These are phyloP conservation scores for Rhagium mordax DNA, from an alignment of 2,888 invertebrate species.

Conservation along the genomic window DNA sequence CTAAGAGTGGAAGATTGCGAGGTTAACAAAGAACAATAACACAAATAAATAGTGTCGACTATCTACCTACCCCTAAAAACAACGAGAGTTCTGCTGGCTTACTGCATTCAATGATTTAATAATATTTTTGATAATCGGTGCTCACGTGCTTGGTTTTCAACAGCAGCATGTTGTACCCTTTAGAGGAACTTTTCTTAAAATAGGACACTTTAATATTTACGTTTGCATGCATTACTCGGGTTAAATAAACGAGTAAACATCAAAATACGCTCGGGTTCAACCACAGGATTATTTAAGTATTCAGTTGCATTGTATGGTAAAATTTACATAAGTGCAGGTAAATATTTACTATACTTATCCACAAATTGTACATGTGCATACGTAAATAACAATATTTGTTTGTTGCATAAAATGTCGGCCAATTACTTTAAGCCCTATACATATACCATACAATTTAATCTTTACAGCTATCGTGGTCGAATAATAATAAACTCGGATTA, in stretches of 20 bases:
- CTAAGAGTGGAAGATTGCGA: too few relatives aligned
- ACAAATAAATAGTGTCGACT: too few relatives aligned
- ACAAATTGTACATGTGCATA: conserved; percentile 16
- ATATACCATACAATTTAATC: neutral
- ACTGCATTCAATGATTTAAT: too few relatives aligned
- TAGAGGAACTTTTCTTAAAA: neutral
- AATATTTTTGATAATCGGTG: too few relatives aligned
- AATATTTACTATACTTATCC: neutral
- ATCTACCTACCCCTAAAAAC: too few relatives aligned
- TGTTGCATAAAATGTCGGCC: conserved; percentile 6
- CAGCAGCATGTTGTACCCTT: too few relatives aligned
- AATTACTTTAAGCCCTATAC: neutral
- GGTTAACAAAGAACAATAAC: too few relatives aligned
- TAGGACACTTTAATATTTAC: neutral
- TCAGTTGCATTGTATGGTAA: conserved; percentile 10
- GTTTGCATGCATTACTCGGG: neutral
- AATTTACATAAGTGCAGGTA: conserved; percentile 9
- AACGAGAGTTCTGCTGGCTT: too few relatives aligned
- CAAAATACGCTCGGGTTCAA: neutral
- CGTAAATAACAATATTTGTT: conserved; percentile 16
- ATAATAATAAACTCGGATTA: neutral
- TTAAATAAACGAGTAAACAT: neutral
- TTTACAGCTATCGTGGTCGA: neutral
- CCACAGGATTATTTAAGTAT: neutral
- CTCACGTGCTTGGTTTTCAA: too few relatives aligned